These are phyloP conservation scores for Amyelois transitella DNA, from an alignment of 1,140 invertebrate species.

Conservation along the genomic window DNA sequence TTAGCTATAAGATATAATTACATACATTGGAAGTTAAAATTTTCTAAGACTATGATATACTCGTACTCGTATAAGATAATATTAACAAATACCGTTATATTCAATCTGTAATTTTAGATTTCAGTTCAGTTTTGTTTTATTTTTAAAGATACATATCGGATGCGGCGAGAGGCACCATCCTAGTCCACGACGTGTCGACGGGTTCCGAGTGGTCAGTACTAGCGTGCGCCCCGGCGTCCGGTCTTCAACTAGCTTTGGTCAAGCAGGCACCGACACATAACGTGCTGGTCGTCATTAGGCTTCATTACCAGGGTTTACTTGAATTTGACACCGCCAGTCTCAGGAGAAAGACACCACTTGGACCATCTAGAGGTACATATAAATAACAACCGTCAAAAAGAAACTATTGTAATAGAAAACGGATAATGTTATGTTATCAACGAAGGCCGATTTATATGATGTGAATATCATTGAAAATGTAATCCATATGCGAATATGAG, in stretches of 20 bases:
- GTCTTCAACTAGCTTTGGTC: slow-evolving; percentile 35
- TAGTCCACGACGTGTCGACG: slow-evolving; percentile 73
- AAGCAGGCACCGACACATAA: slow-evolving; percentile 22
- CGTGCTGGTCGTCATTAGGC: slow-evolving; percentile 31
- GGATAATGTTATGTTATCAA: no score
- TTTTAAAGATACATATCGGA: slow-evolving; percentile 72
- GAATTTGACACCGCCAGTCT: slow-evolving; percentile 39
- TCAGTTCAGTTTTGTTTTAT: not conserved
- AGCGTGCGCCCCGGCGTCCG: slow-evolving; percentile 21
- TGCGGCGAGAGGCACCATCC: slow-evolving; percentile 72
- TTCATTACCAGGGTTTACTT: slow-evolving; percentile 26
- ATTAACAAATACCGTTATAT: no score
- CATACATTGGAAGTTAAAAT: no score
- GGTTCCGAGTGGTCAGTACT: slow-evolving; percentile 58
- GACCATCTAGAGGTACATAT: slow-evolving; percentile 30
- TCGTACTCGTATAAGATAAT: no score
- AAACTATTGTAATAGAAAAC: no score
- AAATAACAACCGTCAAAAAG: no score
- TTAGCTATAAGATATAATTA: no score
- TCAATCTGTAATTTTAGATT: no score
- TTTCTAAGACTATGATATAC: no score
- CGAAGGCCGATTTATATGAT: no score
- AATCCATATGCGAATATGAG: no score
- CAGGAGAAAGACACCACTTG: slow-evolving; percentile 25
- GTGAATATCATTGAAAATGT: no score